Evolutionary conservation across 2,113 vertebrate genomes (phyloP).

Genomic region (Cynoglossus semilaevis): DNA sequence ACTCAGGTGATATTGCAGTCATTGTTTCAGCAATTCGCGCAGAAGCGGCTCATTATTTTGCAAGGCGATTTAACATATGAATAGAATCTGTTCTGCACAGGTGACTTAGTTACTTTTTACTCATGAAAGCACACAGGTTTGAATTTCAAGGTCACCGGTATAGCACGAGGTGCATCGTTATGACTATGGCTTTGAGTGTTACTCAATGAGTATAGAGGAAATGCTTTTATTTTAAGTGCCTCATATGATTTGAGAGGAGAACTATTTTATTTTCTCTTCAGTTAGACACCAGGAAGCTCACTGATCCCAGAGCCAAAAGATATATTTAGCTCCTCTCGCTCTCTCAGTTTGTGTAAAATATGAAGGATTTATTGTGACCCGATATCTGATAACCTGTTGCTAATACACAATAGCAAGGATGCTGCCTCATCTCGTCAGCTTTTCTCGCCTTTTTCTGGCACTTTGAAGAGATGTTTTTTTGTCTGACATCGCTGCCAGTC

Average conservation of each 20-base stretch:
- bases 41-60: slow-evolving; percentile 43
- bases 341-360: slow-evolving; percentile 21
- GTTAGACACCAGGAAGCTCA: slow-evolving; percentile 28
- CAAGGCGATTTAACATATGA: slow-evolving; percentile 58
- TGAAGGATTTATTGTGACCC: slow-evolving; percentile 25
- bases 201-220: slow-evolving; percentile 27
- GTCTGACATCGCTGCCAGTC: slow-evolving; percentile 50
- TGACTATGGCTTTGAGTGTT: slow-evolving; percentile 23
- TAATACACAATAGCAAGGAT: slow-evolving; percentile 36
- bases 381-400: slow-evolving; percentile 25
- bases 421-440: slow-evolving; percentile 41
- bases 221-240: slow-evolving; percentile 21
- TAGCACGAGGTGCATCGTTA: slow-evolving; percentile 32
- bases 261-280: slow-evolving; percentile 12
- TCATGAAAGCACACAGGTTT: slow-evolving; percentile 42
- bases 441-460: slow-evolving; percentile 31
- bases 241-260: slow-evolving; percentile 33
- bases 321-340: slow-evolving; percentile 23
- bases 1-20: slow-evolving; percentile 24
- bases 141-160: slow-evolving; percentile 47
- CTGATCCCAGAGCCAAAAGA: slow-evolving; percentile 26
- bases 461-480: slow-evolving; percentile 42
- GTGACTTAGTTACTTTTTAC: slow-evolving; percentile 60
- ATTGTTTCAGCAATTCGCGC: slow-evolving; percentile 36
- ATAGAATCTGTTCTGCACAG: slow-evolving; percentile 49